Evolutionary conservation across 1,140 invertebrate genomes (phyloP), one percentile per base, ranked within the genome.

Genomic region (Apis laboriosa): DNA sequence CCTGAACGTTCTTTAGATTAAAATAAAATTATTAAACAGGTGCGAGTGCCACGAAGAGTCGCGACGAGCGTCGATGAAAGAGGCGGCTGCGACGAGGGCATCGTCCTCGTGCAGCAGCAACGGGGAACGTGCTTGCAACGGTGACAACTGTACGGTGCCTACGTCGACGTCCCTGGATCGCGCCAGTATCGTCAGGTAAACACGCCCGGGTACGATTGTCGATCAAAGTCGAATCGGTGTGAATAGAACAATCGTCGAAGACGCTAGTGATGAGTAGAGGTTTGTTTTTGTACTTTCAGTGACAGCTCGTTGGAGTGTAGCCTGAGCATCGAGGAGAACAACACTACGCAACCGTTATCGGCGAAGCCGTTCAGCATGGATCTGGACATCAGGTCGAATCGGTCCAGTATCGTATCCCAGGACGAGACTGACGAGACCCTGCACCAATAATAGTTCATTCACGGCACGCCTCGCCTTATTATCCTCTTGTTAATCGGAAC

Each of bases 41-140:
- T 97, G 97, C 92, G 97, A 97, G 92, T 97, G 97, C 91, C 97
- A 97, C 93, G 96, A 97, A 87, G 94, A 94, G 55, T 93, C 92
- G 3, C 90, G 93, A 19, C 90, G 93, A 77, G 91, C 92, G 53
- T 91, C 92, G 19, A 72, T 89, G n/a, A 90, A 89, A n/a, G 91
- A 92, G n/a, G 76, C 87, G 4, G 67, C 68, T 7, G 84, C 83
- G 15, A 84, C 77, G 13, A 78, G 75, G 8, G 84, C 88, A 13
- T 87, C 90, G 13, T 88, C 90, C 8, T 84, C 84, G 58, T 86
- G 87, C 75, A 90, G 88, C 68, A 90, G 84, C 75, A 87, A 86
- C 74, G 89, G 87, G 49, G 84, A 85, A 63, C 87, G 88, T 55
- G 72, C 77, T 71, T 89, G 88, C 63, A 80, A 88, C 75, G 85